Conservation (phyloP, 2,888 invertebrate genomes). For the Plusia festucae region DNA sequence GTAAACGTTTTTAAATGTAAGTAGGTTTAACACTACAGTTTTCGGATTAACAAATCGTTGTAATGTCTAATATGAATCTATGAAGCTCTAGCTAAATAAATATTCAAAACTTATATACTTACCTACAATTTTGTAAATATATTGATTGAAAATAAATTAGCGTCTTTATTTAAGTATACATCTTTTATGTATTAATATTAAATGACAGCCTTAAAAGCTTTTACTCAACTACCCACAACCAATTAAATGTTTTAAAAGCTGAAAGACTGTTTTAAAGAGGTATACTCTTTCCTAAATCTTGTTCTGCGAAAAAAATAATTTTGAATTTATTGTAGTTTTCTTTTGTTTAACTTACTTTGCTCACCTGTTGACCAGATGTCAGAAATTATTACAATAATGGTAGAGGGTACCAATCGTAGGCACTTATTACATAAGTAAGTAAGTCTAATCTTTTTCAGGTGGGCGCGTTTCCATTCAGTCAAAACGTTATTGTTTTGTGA, state of each 20-base stretch:
- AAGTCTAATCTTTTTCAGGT: conserved; percentile 51
- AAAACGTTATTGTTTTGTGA: conserved; percentile 5
- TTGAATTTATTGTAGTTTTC: too few relatives aligned
- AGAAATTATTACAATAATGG: conserved; percentile 18
- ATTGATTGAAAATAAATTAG: too few relatives aligned
- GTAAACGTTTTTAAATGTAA: background rate
- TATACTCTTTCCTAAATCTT: too few relatives aligned
- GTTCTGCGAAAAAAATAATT: too few relatives aligned
- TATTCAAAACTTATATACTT: too few relatives aligned
- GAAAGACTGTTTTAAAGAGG: too few relatives aligned
- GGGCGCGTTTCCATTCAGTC: conserved; percentile 6
- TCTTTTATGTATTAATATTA: too few relatives aligned
- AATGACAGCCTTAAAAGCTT: background rate
- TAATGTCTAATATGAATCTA: too few relatives aligned
- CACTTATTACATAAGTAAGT: background rate
- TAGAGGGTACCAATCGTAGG: background rate
- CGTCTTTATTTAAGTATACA: too few relatives aligned
- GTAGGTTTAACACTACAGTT: background rate
- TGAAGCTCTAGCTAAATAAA: too few relatives aligned
- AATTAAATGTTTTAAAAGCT: too few relatives aligned
- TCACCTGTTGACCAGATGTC: conserved; percentile 53
- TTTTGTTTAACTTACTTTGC: conserved; percentile 20
- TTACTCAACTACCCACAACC: background rate
- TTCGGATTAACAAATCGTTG: background rate
- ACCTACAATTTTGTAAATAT: too few relatives aligned